Evolutionary conservation across 92 coral and sea anemone genomes (phyloP), one percentile per base, ranked within the genome.

Genomic region (Metridium senile): DNA sequence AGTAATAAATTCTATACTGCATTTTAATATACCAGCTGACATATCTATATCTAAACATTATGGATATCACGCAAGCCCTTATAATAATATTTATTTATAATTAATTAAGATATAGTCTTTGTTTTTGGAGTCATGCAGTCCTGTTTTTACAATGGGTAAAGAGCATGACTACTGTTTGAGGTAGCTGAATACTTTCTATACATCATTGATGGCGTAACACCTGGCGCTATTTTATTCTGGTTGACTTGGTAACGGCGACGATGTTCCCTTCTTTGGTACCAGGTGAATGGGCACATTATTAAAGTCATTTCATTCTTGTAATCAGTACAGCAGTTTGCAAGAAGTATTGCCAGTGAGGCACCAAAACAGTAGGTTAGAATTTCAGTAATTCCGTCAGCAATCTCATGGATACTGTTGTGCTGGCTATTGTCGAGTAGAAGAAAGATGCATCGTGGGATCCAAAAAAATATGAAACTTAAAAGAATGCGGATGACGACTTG

Each of bases 391-490:
- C 97, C 97, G 72, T 91, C 97, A 1, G 91, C 97, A 22, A 83
- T 83, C 54, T 91, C 93, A 71, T 91, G 93, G 11, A 89, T 79
- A 49, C 89, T 87, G 72, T 77, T 72, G 9, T 86, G 80, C 47
- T 86, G 87, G 69, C 93, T 91, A 72, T 91, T 91, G 63, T 89
- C 97, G 21, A 91, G 78, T 33, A 91, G 85, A 26, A 91, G 87
- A 66, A 91, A 91, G 29, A 91, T 78, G 53, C 97, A 91, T 32
- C 97, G 78, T 6, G 97, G 97, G 35, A 91, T 82, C 97, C 97
- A 91, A 64, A 91, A 91, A 31, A 91, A 52, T 1, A 89, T 90
- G 39, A 91, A 91, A 66, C 93, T 89, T 54, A 91, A 69, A 9
- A 87, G 87, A n/a, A 91, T 76, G 9, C 87, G 78, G 32, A 91